Evolutionary conservation across 37 sponge, comb jelly and placozoan species (phyloP).

Genomic region (Hormiphora californensis): DNA sequence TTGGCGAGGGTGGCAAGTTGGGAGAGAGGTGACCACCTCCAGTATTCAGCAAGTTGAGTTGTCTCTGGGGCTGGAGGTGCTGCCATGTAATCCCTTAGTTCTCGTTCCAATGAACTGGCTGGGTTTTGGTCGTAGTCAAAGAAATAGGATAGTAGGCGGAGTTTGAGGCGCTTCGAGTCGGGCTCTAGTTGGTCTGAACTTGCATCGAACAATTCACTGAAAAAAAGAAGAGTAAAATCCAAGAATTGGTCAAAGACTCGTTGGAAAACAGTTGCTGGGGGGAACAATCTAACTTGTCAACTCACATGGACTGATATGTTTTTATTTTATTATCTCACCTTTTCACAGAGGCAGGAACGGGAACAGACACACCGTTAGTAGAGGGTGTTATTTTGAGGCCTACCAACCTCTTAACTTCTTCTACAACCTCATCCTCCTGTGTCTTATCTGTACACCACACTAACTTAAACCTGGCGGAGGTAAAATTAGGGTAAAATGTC

Average conservation of each 20-base stretch:
- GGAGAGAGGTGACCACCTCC: constrained; percentile 22
- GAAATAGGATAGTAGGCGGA: constrained; percentile 49
- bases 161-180: constrained; percentile 25
- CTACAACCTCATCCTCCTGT: background rate
- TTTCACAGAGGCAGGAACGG: too few relatives aligned
- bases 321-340: too few relatives aligned
- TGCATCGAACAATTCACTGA: too few relatives aligned
- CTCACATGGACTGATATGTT: too few relatives aligned
- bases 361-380: background rate
- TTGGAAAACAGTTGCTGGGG: too few relatives aligned
- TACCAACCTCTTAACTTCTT: background rate
- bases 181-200: constrained; percentile 7
- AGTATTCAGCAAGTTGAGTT: background rate
- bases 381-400: background rate
- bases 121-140: background rate
- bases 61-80: background rate
- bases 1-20: too few relatives aligned
- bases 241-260: too few relatives aligned
- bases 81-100: constrained; percentile 2
- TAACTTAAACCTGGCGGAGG: constrained; percentile 6
- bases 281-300: too few relatives aligned
- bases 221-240: too few relatives aligned
- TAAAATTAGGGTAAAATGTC: background rate
- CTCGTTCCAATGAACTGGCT: background rate
- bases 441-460: constrained; percentile 48